Percentiles rank a stretch among this genome's conserved stretches.
Conservation (phyloP, 2,113 vertebrate genomes). For the Hippolais icterina region DNA sequence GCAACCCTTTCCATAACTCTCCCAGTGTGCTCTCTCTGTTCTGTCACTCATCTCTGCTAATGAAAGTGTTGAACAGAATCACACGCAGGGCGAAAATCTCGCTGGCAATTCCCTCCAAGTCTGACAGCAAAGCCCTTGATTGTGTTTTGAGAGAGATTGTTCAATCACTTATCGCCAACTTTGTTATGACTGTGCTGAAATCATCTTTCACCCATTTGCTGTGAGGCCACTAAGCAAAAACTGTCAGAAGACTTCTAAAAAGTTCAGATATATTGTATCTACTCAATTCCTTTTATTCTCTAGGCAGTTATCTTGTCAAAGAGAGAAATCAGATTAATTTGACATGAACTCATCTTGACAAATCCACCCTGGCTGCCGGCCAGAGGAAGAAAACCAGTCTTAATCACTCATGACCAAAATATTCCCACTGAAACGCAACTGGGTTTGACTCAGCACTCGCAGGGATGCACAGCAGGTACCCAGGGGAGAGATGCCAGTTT, state of each 20-base stretch:
- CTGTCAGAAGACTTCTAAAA: not conserved
- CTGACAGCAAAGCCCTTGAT: not conserved
- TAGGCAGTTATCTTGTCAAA: conserved; percentile 21
- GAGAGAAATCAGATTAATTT: conserved; percentile 43
- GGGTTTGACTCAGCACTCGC: not conserved
- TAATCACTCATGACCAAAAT: conserved; percentile 26
- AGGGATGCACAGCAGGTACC: not conserved
- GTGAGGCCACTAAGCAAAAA: not conserved
- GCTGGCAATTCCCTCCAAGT: not conserved
- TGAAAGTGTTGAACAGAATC: not conserved
- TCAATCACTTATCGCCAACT: not conserved
- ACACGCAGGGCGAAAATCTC: not conserved
- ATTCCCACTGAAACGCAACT: not conserved
- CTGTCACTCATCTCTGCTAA: conserved; percentile 26
- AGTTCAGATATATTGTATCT: not conserved
- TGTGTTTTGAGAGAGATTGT: conserved; percentile 9
- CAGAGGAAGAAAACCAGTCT: conserved; percentile 6
- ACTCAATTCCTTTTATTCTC: conserved; percentile 7
- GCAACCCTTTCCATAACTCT: not conserved
- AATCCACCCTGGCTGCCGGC: conserved; percentile 8
- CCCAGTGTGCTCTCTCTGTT: not conserved
- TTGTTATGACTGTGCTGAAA: not conserved
- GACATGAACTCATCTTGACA: not conserved
- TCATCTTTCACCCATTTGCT: not conserved
- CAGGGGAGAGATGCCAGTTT: not conserved